A percentile compares a stretch with the other conserved stretches of the same genome.
Conservation (phyloP, 2,888 invertebrate species). For the Himalopsyche tibetana region DNA sequence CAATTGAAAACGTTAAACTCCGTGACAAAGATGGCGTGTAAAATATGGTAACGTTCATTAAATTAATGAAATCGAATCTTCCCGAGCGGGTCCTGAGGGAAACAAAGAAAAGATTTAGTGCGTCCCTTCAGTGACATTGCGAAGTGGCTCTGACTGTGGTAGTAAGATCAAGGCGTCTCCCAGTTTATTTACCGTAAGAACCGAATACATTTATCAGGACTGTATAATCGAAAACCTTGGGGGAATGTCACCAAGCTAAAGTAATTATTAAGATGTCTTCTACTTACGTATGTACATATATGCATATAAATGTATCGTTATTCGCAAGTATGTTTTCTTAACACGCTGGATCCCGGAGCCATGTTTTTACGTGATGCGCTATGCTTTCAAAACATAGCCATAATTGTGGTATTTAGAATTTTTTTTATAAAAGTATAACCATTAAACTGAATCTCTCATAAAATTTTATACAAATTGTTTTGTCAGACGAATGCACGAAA, state of each 20-base stretch:
- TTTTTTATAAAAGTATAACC: too few species aligned
- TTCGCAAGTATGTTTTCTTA: neutral
- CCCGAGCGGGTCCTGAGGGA: slow-evolving; percentile 39
- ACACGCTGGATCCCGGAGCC: too few species aligned
- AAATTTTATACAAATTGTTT: too few species aligned
- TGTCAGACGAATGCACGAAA: too few species aligned
- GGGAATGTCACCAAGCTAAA: slow-evolving; percentile 11
- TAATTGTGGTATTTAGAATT: too few species aligned
- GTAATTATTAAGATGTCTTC: slow-evolving; percentile 40
- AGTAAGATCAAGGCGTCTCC: neutral
- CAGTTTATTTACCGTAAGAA: slow-evolving; percentile 40
- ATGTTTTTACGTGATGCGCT: too few species aligned
- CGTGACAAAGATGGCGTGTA: neutral
- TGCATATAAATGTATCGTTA: neutral
- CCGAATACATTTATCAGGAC: slow-evolving; percentile 8
- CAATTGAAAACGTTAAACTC: too few species aligned
- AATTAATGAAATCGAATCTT: slow-evolving; percentile 59
- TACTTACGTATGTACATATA: slow-evolving; percentile 14
- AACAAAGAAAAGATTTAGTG: slow-evolving; percentile 40
- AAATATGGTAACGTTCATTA: slow-evolving; percentile 51
- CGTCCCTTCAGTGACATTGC: slow-evolving; percentile 18
- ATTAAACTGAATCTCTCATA: too few species aligned
- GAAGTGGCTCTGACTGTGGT: slow-evolving; percentile 1
- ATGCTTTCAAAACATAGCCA: too few species aligned
- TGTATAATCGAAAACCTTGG: slow-evolving; percentile 36